Base-by-base conservation (phyloP, 2,888 invertebrate genomes). In the Yponomeuta malinellus region DNA sequence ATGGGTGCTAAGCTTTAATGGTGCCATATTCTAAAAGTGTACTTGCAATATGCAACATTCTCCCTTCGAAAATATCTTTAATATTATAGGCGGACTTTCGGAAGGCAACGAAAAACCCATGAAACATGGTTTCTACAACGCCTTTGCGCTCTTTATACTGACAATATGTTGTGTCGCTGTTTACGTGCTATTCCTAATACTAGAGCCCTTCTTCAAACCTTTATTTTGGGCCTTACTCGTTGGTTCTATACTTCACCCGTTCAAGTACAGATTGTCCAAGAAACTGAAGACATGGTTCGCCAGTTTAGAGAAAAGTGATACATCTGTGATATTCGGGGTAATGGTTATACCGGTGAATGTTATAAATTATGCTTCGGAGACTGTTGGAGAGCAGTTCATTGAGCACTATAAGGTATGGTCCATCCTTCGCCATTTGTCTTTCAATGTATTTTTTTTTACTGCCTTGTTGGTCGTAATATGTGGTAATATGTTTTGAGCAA, bases 241-340 rank as follows among this genome's bases (percentile, higher is more conserved):
- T 79, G 99, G 99, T n/a, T 98, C 98, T 0, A 96, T 98, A 63
- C 93, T 99, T n/a, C 98, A 98, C 86, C 99, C 99, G 0, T 96
- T 98, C 81, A 99, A 99, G 86, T 94, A 96, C 73, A 95, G 94
- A 71, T 86, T 98, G 67, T 95, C 97, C 0, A 94, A 95, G 73
- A 91, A 94, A 73, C 93, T 97, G 33, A 95, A 96, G 77, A 93
- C 94, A 75, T 98, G 98, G 98, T 95, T 97, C 80, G 93, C 94
- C 78, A 89, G 93, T 71, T 83, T 96, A 65, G 95, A 96, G 79
- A 93, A 93, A 73, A 93, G 94, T 0, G 93, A 94, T 74, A 95
- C 94, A 5, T 95, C 96, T 76, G 91, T 96, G 63, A 79, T 96
- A 74, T 82, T 86, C 71, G 93, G 93, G 48, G 78, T 94, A 67